These are phyloP conservation scores for Linepithema humile DNA, from an alignment of 1,140 invertebrate genomes.

Conservation along the genomic window DNA sequence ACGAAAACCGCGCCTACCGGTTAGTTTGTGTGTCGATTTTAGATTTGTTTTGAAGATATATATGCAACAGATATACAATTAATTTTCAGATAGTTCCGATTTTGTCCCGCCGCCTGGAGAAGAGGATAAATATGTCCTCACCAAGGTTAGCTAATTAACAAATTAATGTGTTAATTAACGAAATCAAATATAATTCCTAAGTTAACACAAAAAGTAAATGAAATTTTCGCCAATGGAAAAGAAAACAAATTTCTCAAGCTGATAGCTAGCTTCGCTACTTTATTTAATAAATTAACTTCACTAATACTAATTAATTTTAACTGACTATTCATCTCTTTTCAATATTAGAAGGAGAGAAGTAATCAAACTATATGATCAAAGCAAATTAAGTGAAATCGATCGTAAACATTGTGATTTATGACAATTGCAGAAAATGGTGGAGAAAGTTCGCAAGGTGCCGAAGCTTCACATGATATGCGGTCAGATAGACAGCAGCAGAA, in stretches of 20 bases:
- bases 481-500: constrained; percentile 83
- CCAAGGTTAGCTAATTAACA: constrained; percentile 68
- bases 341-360: background rate
- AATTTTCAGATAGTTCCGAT: constrained; percentile 10
- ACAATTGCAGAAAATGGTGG: constrained; percentile 86
- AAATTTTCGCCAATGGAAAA: background rate
- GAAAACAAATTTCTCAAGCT: background rate
- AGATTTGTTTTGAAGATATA: background rate
- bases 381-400: background rate
- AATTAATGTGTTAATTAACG: background rate
- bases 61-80: constrained; percentile 5
- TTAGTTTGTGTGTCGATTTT: constrained; percentile 37
- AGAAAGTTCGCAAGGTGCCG: constrained; percentile 87
- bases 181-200: background rate
- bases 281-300: constrained; percentile 18
- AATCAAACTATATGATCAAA: background rate
- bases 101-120: constrained; percentile 78
- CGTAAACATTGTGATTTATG: constrained; percentile 7
- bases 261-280: background rate
- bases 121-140: constrained; percentile 83
- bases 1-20: constrained; percentile 57
- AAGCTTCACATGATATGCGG: constrained; percentile 88
- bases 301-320: background rate
- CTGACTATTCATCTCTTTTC: background rate
- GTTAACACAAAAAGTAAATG: background rate